These are phyloP conservation scores for Borostomias antarcticus DNA, from an alignment of 2,797 vertebrate species.

Conservation along the genomic window DNA sequence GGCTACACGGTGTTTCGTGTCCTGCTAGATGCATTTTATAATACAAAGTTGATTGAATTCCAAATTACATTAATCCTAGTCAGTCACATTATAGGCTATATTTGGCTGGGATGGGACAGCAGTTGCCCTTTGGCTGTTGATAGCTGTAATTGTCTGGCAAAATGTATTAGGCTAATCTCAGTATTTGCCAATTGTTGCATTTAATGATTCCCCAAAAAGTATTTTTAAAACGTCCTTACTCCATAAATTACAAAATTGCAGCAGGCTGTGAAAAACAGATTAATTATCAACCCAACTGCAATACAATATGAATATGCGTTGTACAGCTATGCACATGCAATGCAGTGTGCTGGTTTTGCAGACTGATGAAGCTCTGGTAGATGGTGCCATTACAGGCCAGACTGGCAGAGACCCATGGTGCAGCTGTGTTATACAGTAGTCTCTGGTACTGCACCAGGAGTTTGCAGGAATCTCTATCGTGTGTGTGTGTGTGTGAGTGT, in stretches of 20 bases:
- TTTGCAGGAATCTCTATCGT: not conserved
- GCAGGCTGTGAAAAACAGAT: not conserved
- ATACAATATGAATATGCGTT: slow-evolving; percentile 2
- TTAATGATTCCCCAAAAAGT: not conserved
- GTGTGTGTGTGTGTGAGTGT: not conserved
- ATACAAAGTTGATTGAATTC: not conserved
- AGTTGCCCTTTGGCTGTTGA: not conserved
- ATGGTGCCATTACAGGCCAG: slow-evolving; percentile 4
- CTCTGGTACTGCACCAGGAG: not conserved
- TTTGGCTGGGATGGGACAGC: not conserved
- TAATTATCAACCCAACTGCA: slow-evolving; percentile 1
- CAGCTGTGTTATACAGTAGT: not conserved
- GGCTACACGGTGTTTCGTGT: not conserved
- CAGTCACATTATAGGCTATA: not conserved
- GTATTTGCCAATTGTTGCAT: not conserved
- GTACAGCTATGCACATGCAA: slow-evolving; percentile 7
- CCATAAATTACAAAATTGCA: no score
- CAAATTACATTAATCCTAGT: not conserved
- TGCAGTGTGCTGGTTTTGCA: not conserved
- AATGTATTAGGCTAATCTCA: no score
- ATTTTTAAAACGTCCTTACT: not conserved
- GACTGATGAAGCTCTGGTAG: slow-evolving; percentile 2
- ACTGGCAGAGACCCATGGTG: not conserved
- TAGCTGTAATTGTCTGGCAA: no score
- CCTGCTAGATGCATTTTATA: not conserved